These are phyloP conservation scores for Montipora capitata DNA, from an alignment of 92 coral and sea anemone species.

Conservation along the genomic window DNA sequence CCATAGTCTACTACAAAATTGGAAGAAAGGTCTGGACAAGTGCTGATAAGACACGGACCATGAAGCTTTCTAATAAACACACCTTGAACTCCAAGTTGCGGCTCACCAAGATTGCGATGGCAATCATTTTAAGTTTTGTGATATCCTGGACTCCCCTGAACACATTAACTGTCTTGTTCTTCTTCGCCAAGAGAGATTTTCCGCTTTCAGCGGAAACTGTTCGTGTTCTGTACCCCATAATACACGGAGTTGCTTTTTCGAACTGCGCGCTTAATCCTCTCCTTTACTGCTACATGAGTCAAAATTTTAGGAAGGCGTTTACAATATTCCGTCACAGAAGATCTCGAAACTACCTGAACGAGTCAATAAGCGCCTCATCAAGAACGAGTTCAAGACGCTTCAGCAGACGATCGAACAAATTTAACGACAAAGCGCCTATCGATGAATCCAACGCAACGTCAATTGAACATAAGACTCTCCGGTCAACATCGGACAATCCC, in stretches of 20 bases:
- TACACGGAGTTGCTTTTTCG: constrained; percentile 74
- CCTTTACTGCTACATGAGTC: constrained; percentile 90
- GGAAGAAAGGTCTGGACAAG: constrained; percentile 81
- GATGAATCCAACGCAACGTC: neutral
- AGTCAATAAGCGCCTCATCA: constrained; percentile 4
- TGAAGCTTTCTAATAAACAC: constrained; percentile 58
- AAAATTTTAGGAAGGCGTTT: constrained; percentile 81
- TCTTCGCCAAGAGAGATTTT: constrained; percentile 4
- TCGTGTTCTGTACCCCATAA: constrained; percentile 57
- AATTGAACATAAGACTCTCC: neutral
- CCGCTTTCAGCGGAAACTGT: neutral
- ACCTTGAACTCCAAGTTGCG: constrained; percentile 79
- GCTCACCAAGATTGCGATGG: constrained; percentile 85
- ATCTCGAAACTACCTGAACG: constrained; percentile 26
- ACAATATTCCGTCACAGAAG: constrained; percentile 17
- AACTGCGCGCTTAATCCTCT: constrained; percentile 90
- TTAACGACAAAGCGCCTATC: neutral
- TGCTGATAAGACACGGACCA: constrained; percentile 73
- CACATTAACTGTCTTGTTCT: constrained; percentile 16
- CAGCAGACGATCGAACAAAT: constrained; percentile 24
- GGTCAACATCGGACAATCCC: constrained; percentile 29
- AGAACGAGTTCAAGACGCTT: constrained; percentile 30
- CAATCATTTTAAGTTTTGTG: constrained; percentile 81
- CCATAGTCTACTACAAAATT: constrained; percentile 77
- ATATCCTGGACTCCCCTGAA: constrained; percentile 87